A percentile compares a stretch with the other conserved stretches of the same genome.
These are phyloP conservation scores for Achatina immaculata DNA, from an alignment of 1,140 invertebrate genomes.

Conservation along the genomic window DNA sequence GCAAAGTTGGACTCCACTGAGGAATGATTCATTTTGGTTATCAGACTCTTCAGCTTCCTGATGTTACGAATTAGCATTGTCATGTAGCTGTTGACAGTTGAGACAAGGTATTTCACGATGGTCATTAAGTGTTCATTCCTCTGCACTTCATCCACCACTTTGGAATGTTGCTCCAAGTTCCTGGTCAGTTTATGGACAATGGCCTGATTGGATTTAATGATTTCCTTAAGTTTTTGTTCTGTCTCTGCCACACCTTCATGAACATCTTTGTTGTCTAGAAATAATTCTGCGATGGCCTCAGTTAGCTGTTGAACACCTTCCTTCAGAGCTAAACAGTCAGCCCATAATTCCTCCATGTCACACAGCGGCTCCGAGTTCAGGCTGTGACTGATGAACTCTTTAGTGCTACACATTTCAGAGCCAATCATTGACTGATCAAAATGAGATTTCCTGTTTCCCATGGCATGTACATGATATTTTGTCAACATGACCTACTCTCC, in stretches of 20 bases:
- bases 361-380: neutral
- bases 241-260: too few relatives aligned
- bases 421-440: too few relatives aligned
- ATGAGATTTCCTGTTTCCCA: too few relatives aligned
- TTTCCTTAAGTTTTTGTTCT: neutral
- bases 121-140: slow-evolving; percentile 1
- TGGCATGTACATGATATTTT: too few relatives aligned
- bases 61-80: slow-evolving; percentile 20
- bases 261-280: neutral
- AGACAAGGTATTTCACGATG: neutral
- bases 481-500: too few relatives aligned
- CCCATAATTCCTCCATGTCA: neutral
- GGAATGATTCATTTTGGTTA: neutral
- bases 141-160: neutral
- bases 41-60: slow-evolving; percentile 5
- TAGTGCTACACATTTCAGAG: neutral
- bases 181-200: slow-evolving; percentile 3
- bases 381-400: neutral
- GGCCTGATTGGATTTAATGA: neutral
- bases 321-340: neutral
- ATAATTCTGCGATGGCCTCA: slow-evolving; percentile 6
- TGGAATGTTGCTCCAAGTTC: slow-evolving; percentile 14
- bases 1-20: neutral
- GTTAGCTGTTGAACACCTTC: neutral
- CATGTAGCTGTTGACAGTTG: slow-evolving; percentile 27